These are phyloP conservation scores for Takifugu ocellatus DNA, from an alignment of 2,797 vertebrate genomes.

Conservation along the genomic window DNA sequence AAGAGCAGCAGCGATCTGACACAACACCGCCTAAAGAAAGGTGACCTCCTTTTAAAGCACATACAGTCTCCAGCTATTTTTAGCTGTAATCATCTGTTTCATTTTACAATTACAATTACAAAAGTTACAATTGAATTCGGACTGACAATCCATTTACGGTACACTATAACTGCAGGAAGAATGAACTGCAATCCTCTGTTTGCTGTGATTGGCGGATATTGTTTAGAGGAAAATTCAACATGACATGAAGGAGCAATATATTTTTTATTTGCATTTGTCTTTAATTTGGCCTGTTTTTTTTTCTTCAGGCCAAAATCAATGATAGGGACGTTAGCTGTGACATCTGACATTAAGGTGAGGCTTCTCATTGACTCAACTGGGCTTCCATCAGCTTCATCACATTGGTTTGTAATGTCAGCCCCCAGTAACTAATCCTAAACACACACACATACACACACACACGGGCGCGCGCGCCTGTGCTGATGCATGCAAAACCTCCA, in stretches of 20 bases:
- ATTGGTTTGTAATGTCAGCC: conserved; percentile 56
- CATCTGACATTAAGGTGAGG: conserved; percentile 69
- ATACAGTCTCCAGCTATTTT: conserved; percentile 6
- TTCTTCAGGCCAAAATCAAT: conserved; percentile 65
- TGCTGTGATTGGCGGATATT: not conserved
- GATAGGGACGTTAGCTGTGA: conserved; percentile 55
- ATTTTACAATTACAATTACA: not conserved
- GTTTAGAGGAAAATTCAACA: not conserved
- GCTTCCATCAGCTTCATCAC: conserved; percentile 20
- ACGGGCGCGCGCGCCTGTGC: not conserved
- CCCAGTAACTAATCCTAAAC: conserved; percentile 37
- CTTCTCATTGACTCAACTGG: conserved; percentile 11
- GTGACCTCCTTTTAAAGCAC: conserved; percentile 48
- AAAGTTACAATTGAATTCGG: not conserved
- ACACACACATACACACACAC: too few species aligned
- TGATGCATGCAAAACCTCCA: conserved; percentile 15
- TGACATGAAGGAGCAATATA: conserved; percentile 7
- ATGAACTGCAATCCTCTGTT: not conserved
- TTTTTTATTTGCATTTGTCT: conserved; percentile 19
- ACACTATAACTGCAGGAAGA: not conserved
- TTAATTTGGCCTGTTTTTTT: conserved; percentile 35
- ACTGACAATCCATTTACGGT: not conserved
- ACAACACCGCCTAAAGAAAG: conserved; percentile 61
- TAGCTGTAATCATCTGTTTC: not conserved
- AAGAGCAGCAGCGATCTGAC: conserved; percentile 59